Evolutionary conservation across 2,797 vertebrate species (phyloP).

Genomic region (Microctenopoma lineatum): DNA sequence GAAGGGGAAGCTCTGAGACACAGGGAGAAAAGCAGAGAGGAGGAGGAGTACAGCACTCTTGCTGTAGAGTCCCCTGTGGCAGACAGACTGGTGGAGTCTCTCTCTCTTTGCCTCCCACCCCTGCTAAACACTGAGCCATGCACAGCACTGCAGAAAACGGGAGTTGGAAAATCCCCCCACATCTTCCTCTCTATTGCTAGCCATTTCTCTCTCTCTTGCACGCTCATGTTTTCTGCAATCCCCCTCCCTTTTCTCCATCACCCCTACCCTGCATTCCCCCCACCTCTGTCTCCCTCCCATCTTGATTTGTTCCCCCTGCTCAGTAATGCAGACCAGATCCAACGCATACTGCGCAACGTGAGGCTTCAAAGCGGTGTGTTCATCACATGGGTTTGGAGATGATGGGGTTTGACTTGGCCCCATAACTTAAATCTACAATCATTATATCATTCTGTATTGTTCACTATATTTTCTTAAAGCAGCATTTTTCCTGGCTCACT

Average conservation of each 20-base stretch:
- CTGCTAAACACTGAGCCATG: conserved; percentile 77
- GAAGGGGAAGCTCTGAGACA: conserved; percentile 46
- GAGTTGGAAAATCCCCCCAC: conserved; percentile 64
- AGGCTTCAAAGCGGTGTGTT: conserved; percentile 53
- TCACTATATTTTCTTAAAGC: background rate
- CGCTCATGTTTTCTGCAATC: conserved; percentile 23
- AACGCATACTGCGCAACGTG: conserved; percentile 59
- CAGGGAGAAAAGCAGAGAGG: conserved; percentile 35
- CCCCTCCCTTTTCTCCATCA: conserved; percentile 18
- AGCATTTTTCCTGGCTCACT: background rate
- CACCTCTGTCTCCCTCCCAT: conserved; percentile 16
- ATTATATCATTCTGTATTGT: background rate
- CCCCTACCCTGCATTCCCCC: background rate
- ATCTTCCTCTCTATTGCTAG: conserved; percentile 25
- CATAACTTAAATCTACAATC: background rate
- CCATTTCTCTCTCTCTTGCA: conserved; percentile 18
- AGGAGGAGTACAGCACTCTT: conserved; percentile 31
- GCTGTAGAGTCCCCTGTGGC: conserved; percentile 68
- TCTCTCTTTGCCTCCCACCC: conserved; percentile 55
- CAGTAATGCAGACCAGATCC: conserved; percentile 82
- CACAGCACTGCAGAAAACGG: conserved; percentile 68
- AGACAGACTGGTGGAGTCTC: conserved; percentile 56
- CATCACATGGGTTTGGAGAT: conserved; percentile 37
- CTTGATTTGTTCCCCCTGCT: conserved; percentile 66
- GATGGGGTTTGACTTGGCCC: background rate